Evolutionary conservation across 2,888 invertebrate species (phyloP), one percentile per base, ranked within the genome.

Genomic region (Marasmarcha lunaedactyla): DNA sequence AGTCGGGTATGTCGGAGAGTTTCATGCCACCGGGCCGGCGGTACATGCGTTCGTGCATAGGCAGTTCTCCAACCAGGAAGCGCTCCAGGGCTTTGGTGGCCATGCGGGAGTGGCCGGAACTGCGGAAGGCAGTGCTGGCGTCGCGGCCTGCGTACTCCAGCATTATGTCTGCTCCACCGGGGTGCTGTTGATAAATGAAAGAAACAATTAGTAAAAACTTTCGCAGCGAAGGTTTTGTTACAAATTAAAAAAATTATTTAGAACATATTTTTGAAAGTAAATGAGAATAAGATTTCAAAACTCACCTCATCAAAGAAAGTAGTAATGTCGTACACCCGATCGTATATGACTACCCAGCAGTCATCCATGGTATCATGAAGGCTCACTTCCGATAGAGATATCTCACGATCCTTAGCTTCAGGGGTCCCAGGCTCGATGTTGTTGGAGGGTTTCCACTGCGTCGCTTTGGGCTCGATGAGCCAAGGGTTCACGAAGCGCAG

Each of bases 261-360:
- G 10, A 30, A 7, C 6, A 30, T 7, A 7, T n/a, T 30, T 30
- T 30, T 7, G 10, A 30, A 4, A 7, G 11, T 30, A 10, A 7
- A 30, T 30, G 4, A 30, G 9, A 6, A 6, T 9, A 25, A 25
- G 9, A 6, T 25, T 30, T 14, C 36, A 40, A 3, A 53, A 60
- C 68, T 74, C 69, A 90, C 90, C 85, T 88, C 87, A 47, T 86
- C 76, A 33, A 95, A 64, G 63, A 95, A 94, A 27, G 86, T 83
- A 1, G 94, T 91, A 38, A 94, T 87, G 58, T 95, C 90, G 65
- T 94, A 95, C 9, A 95, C 91, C 42, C 91, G 88, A 74, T 95
- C 94, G 65, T 91, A 92, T 36, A 95, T 87, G n/a, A 93, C 87
- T 38, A 94, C 84, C 95, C 95, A 95, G 68, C 94, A 95, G 60